Percentiles rank a stretch among this genome's conserved stretches.
These are phyloP conservation scores for Ormyrus thymus DNA, from an alignment of 2,888 invertebrate species.

Conservation along the genomic window DNA sequence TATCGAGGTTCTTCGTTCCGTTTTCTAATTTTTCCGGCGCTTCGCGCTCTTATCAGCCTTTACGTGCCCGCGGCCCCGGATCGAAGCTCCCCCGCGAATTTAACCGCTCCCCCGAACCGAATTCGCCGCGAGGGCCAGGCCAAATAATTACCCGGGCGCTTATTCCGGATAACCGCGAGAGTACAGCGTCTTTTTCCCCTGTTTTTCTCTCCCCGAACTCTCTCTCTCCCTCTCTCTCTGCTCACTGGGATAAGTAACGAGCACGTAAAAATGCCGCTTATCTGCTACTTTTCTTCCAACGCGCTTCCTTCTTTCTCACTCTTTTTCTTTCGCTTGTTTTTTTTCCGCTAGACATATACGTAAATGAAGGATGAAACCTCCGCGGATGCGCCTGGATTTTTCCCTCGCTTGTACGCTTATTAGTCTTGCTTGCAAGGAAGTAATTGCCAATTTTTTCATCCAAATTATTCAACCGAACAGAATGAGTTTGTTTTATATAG, in stretches of 20 bases:
- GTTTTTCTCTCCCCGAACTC: conserved; percentile 46
- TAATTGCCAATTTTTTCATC: conserved; percentile 50
- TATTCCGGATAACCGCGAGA: conserved; percentile 52
- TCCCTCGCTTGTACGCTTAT: conserved; percentile 27
- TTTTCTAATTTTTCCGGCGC: conserved; percentile 54
- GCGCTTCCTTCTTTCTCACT: conserved; percentile 8
- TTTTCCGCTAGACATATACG: conserved; percentile 21
- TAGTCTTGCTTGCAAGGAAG: conserved; percentile 22
- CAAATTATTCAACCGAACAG: conserved; percentile 17
- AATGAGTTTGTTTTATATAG: conserved; percentile 12
- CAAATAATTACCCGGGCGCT: conserved; percentile 60
- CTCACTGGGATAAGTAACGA: conserved; percentile 55
- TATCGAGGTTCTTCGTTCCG: conserved; percentile 35
- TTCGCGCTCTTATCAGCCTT: conserved; percentile 45
- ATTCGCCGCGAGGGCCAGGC: conserved; percentile 52
- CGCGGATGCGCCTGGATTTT: conserved; percentile 13
- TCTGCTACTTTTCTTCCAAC: conserved; percentile 46
- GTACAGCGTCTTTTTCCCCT: conserved; percentile 50
- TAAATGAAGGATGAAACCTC: conserved; percentile 45
- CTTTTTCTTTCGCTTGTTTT: conserved; percentile 13
- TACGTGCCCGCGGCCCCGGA: conserved; percentile 47
- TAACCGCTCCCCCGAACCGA: conserved; percentile 19
- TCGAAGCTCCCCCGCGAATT: conserved; percentile 48
- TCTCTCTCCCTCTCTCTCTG: conserved; percentile 21
- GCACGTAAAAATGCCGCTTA: conserved; percentile 58